Evolutionary conservation across 2,113 vertebrate genomes (phyloP), one percentile per base, ranked within the genome.

Genomic region (Chascanopsetta lugubris): DNA sequence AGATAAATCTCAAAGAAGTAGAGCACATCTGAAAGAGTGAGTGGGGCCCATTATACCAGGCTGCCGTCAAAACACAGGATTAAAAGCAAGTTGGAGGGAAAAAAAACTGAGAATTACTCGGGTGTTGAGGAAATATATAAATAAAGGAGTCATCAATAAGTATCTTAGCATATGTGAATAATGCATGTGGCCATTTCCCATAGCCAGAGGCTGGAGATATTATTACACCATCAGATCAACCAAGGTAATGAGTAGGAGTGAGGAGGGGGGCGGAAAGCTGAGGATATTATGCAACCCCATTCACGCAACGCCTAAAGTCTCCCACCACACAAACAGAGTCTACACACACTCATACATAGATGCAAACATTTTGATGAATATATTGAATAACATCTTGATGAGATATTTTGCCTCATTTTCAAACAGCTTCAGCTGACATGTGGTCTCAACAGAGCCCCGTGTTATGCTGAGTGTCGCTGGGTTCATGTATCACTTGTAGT

Each of bases 121-220:
- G 75, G 47, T 6, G n/a, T 69, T 64, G 61, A 56, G 69, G 69
- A 82, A 87, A 84, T 88, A 80, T 80, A 86, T 85, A 86, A 82
- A 89, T 85, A 83, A 88, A 85, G 60, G 60, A 82, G 58, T 85
- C 84, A 87, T 91, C 88, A 91, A 90, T 89, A 86, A 89, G 68
- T 80, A 89, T 88, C 84, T 86, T 85, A 90, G 83, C 76, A 75
- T 74, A 57, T 80, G 59, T 91, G 85, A 91, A 91, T 91, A 91
- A 90, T 91, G 78, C 70, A 91, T 89, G 81, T 46, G 80, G 81
- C 78, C 82, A 88, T 90, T 91, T 90, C 83, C 88, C 81, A 69
- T 85, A 78, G 88, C 89, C 75, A 72, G 77, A 70, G 85, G 88
- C 79, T 68, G 72, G 61, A 77, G 83, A 79, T 89, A 86, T 90